Percentiles rank a stretch among this genome's conserved stretches.
phyloP scores from a whole-genome alignment of 2,113 vertebrate species.

The Neolamprologus brichardi region DNA sequence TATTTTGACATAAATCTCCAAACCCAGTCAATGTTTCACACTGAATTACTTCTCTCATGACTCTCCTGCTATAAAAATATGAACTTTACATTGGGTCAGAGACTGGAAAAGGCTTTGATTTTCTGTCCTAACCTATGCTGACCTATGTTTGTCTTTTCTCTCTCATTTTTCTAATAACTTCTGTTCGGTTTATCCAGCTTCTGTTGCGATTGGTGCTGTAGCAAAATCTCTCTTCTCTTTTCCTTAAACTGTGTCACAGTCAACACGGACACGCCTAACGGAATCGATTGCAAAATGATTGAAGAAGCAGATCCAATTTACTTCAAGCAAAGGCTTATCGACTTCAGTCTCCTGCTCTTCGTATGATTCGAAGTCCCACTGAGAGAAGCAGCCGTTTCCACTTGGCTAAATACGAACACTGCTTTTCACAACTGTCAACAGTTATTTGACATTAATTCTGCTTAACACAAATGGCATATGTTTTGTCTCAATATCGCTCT shows the following conservation, averaged over 20 bases:
- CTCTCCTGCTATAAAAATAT: background rate
- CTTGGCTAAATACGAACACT: conserved; percentile 17
- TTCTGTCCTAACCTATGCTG: background rate
- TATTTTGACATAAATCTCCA: background rate
- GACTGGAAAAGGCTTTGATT: background rate
- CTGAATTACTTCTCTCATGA: background rate
- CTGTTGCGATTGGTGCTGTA: background rate
- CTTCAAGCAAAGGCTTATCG: conserved; percentile 41
- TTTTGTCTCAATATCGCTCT: background rate
- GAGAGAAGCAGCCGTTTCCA: conserved; percentile 17
- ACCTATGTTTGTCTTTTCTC: background rate
- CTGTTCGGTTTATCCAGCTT: background rate
- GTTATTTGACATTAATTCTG: background rate
- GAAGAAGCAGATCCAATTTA: conserved; percentile 56
- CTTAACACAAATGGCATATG: background rate
- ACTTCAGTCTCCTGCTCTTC: conserved; percentile 32
- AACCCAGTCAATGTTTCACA: background rate
- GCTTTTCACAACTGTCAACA: conserved; percentile 4
- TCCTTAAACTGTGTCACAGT: background rate
- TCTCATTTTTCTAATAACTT: background rate
- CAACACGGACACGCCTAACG: background rate
- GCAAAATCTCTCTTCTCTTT: background rate
- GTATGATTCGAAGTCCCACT: conserved; percentile 3
- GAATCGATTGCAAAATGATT: conserved; percentile 48
- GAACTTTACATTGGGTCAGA: background rate